Conservation (phyloP, 2,797 vertebrate genomes). For the Sus cebifrons region DNA sequence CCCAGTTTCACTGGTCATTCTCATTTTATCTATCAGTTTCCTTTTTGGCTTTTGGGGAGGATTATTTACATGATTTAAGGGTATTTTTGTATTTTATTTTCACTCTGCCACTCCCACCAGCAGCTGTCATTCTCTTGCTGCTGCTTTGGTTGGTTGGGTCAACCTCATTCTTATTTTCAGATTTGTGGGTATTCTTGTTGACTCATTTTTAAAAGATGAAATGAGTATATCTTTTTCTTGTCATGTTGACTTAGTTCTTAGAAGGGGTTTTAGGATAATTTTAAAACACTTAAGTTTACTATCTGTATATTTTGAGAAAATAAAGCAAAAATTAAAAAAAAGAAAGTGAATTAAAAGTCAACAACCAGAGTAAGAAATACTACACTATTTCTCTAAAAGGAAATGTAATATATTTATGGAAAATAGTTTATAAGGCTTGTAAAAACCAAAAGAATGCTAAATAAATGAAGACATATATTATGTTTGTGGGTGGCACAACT, state of each 20-base stretch:
- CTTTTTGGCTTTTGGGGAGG: neutral
- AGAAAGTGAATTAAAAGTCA: neutral
- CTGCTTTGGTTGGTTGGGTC: neutral
- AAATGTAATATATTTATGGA: neutral
- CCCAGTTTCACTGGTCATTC: neutral
- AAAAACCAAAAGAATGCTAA: neutral
- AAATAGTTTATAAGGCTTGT: neutral
- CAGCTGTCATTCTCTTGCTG: neutral
- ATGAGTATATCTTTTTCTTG: neutral
- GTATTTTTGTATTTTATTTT: neutral
- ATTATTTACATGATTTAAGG: neutral
- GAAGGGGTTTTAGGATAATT: neutral
- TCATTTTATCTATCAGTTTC: neutral
- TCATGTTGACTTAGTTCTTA: neutral
- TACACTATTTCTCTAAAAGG: neutral
- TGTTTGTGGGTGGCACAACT: neutral
- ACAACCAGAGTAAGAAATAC: neutral
- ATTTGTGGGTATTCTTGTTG: neutral
- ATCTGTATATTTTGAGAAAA: constrained; percentile 21
- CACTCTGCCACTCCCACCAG: neutral
- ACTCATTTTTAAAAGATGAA: neutral
- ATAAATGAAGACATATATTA: neutral
- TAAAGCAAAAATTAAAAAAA: constrained; percentile 15
- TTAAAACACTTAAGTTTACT: neutral
- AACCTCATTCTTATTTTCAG: neutral